Evolutionary conservation across 2,797 vertebrate species (phyloP).

Genomic region (Enteromius thamalakanensis): DNA sequence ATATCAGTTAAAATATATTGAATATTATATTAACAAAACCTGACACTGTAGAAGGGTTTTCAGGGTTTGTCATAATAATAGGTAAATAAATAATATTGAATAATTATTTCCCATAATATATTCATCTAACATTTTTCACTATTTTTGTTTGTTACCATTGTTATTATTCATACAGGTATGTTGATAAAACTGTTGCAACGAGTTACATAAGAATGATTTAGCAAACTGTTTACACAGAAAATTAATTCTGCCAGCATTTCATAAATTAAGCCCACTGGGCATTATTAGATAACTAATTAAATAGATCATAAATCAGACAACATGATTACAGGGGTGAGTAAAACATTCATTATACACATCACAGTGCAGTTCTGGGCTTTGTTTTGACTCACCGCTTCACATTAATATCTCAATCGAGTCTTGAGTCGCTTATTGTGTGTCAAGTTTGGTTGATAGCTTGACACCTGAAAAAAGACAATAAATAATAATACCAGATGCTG

Average conservation of each 20-base stretch:
- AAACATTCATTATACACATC: slow-evolving; percentile 16
- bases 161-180: neutral
- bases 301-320: slow-evolving; percentile 15
- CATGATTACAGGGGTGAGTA: slow-evolving; percentile 21
- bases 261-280: slow-evolving; percentile 23
- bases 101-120: too few relatives aligned
- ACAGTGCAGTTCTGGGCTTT: slow-evolving; percentile 3
- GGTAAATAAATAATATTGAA: too few relatives aligned
- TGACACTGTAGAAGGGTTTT: too few relatives aligned
- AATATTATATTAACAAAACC: too few relatives aligned
- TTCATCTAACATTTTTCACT: neutral
- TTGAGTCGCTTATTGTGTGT: neutral
- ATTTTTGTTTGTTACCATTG: too few relatives aligned
- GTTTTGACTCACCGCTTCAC: neutral
- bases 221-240: slow-evolving; percentile 2
- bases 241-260: neutral
- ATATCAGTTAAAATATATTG: too few relatives aligned
- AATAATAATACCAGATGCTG: slow-evolving; percentile 17
- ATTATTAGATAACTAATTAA: slow-evolving; percentile 25
- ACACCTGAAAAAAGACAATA: neutral
- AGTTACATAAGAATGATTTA: neutral
- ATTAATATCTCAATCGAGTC: neutral
- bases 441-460: slow-evolving; percentile 7
- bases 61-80: too few relatives aligned
- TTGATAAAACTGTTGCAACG: neutral